phyloP scores from a whole-genome alignment of 2,888 invertebrate genomes.

The Diogma glabrata region DNA sequence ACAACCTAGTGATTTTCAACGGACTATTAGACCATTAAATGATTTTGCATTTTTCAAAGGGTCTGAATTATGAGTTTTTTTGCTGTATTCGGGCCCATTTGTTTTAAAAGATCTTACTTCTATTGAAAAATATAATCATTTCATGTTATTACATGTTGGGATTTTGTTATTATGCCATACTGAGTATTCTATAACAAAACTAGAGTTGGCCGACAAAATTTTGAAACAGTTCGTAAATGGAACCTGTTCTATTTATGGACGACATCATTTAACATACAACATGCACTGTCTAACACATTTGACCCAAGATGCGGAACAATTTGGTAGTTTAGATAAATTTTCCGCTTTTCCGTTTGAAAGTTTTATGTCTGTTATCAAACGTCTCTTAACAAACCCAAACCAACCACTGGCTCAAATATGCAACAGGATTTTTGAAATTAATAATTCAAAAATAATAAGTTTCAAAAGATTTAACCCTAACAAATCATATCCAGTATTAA shows the following conservation, averaged over 20 bases:
- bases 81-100: constrained; percentile 22
- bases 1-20: constrained; percentile 20
- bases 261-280: constrained; percentile 10
- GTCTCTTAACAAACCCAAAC: constrained; percentile 15
- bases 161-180: constrained; percentile 19
- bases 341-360: constrained; percentile 20
- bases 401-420: constrained; percentile 19
- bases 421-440: constrained; percentile 15
- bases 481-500: not conserved
- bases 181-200: constrained; percentile 11
- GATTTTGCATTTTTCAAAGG: constrained; percentile 20
- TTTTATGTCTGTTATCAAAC: constrained; percentile 18
- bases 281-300: constrained; percentile 20
- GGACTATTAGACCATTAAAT: constrained; percentile 19
- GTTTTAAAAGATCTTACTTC: constrained; percentile 17
- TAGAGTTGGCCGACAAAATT: constrained; percentile 12
- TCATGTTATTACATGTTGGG: constrained; percentile 18
- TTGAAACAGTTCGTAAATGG: constrained; percentile 19
- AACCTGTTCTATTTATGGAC: constrained; percentile 18
- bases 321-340: constrained; percentile 20
- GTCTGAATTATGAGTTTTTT: constrained; percentile 10
- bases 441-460: not conserved
- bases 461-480: not conserved
- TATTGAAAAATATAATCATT: constrained; percentile 17
- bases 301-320: constrained; percentile 17